Percentiles rank a stretch among this genome's conserved stretches.
Evolutionary conservation across 2,888 invertebrate genomes (phyloP).

Genomic region (Pristionchus japonicus): DNA sequence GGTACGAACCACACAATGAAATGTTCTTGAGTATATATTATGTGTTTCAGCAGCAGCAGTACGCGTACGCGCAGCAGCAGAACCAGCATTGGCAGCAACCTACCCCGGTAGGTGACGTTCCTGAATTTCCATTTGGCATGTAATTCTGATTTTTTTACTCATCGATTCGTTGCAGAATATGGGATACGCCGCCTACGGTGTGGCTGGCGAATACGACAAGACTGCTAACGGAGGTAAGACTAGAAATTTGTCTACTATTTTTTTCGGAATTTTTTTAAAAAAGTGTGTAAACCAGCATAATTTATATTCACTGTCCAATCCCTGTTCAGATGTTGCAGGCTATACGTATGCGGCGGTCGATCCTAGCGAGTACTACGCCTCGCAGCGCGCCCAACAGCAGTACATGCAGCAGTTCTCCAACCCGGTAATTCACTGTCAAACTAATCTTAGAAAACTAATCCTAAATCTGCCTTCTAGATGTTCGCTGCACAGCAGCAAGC

Average conservation of each 20-base stretch:
- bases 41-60: neutral
- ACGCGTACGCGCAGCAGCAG: neutral
- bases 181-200: neutral
- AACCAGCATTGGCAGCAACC: conserved; percentile 46
- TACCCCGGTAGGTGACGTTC: neutral
- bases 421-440: neutral
- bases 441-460: too few relatives aligned
- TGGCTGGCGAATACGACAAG: neutral
- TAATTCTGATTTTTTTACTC: neutral
- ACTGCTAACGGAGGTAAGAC: neutral
- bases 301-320: neutral
- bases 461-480: neutral
- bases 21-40: neutral
- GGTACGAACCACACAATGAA: neutral
- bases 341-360: conserved; percentile 35
- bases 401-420: conserved; percentile 14
- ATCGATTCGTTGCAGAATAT: neutral
- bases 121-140: neutral
- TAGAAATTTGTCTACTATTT: too few relatives aligned
- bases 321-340: neutral
- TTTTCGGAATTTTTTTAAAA: neutral
- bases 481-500: neutral
- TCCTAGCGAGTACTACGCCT: conserved; percentile 34
- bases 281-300: neutral
- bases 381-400: conserved; percentile 9